Evolutionary conservation across 2,113 vertebrate genomes (phyloP), one percentile per base, ranked within the genome.

Genomic region (Struthidea cinerea): DNA sequence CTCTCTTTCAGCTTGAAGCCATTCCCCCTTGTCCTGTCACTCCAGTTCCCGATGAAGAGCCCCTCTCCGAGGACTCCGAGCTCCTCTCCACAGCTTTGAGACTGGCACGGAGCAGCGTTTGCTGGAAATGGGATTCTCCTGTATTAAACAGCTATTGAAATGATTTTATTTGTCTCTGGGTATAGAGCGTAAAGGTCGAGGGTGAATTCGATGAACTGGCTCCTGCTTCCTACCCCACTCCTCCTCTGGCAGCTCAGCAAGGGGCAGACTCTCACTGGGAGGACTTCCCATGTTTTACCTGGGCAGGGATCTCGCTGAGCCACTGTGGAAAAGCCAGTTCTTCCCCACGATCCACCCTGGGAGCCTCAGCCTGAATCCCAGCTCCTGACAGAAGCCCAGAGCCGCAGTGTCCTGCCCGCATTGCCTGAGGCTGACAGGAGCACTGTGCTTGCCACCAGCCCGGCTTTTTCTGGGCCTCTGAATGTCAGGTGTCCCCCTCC

Each of bases 371-470:
- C 7, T 2, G 1, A 23, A 78, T 47, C 50, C 87, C 70, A 42
- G 23, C 28, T 53, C 63, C 71, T 44, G 39, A 9, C 19, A 32
- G 78, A 30, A 44, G 19, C 61, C 88, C 42, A 27, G 35, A 44
- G 42, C n/a, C 0, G 0, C 57, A 35, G 18, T 3, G 1, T 67
- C 50, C 44, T 3, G 1, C 9, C 23, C 64, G 5, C 30, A 59
- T 22, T 0, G 2, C 76, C 53, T 12, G 20, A 18, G 78, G 70
- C 70, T 76, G 70, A 1, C 60, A 41, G 82, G 61, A 69, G 2
- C 3, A 0, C 37, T 24, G 61, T 44, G 32, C 50, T n/a, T 39
- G 59, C 35, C 60, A 78, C 63, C 86, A 28, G 2, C 26, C 32
- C 3, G 13, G 47, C 21, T 81, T 64, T 71, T 41, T 33, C 67